phyloP scores from a whole-genome alignment of 92 coral and sea anemone genomes.

The Phenganax subtilis region DNA sequence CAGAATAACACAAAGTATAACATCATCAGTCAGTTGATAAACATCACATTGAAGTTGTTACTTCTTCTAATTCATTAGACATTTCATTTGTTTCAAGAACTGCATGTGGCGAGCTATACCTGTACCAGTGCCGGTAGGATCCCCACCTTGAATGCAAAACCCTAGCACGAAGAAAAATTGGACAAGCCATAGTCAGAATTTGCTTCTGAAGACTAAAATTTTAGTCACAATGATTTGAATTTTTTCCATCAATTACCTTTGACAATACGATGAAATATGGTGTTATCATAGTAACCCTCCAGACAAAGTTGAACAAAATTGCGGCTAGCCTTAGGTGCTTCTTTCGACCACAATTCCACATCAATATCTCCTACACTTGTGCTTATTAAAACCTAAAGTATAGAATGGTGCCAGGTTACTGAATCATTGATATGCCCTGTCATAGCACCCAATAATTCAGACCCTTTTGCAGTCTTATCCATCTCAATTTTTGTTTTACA shows the following conservation, averaged over 20 bases:
- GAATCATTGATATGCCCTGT: background rate
- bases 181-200: background rate
- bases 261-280: constrained; percentile 89
- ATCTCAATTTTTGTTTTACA: too few species aligned
- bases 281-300: constrained; percentile 89
- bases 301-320: constrained; percentile 87
- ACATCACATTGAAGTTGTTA: background rate
- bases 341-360: constrained; percentile 92
- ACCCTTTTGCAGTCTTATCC: too few species aligned
- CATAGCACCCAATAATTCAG: background rate
- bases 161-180: constrained; percentile 45
- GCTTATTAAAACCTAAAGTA: constrained; percentile 62
- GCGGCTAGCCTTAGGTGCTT: constrained; percentile 93
- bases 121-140: constrained; percentile 93
- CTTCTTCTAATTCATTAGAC: background rate
- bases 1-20: background rate
- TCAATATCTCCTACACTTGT: constrained; percentile 92
- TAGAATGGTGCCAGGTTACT: background rate
- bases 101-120: constrained; percentile 42
- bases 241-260: constrained; percentile 57
- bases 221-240: background rate
- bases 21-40: background rate
- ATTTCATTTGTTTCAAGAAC: background rate
- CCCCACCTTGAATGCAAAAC: constrained; percentile 95
- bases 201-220: background rate